A percentile compares a stretch with the other conserved stretches of the same genome.
Conservation (phyloP, 2,797 vertebrate genomes). For the Numenius phaeopus region DNA sequence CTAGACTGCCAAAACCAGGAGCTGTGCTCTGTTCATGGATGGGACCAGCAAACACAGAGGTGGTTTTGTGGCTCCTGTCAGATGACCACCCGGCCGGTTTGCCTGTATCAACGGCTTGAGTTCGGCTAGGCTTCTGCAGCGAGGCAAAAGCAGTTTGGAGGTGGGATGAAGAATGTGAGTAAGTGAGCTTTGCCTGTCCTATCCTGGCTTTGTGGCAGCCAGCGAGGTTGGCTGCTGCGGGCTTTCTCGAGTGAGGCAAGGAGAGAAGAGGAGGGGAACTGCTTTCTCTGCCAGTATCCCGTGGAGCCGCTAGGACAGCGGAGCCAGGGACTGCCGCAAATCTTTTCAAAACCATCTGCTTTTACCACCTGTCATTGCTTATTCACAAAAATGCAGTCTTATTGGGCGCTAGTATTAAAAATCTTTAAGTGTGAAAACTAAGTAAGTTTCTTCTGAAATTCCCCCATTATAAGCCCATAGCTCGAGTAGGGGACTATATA, state of each 20-base stretch:
- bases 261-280: neutral
- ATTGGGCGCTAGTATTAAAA: neutral
- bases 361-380: slow-evolving; percentile 61
- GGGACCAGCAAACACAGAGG: neutral
- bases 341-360: slow-evolving; percentile 62
- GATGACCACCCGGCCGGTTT: accelerated
- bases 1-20: neutral
- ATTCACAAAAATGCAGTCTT: neutral
- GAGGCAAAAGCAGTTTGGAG: neutral
- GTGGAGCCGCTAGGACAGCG: neutral
- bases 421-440: neutral
- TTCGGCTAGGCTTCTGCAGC: neutral
- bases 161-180: neutral
- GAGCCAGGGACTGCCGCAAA: neutral
- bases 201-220: neutral
- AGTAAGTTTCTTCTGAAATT: neutral
- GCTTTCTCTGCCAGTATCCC: slow-evolving; percentile 3
- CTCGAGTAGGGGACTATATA: neutral
- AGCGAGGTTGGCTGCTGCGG: neutral
- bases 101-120: accelerated
- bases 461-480: neutral
- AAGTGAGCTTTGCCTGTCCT: neutral
- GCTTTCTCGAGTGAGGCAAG: neutral
- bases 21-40: neutral
- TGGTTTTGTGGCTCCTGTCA: neutral